A percentile compares a stretch with the other conserved stretches of the same genome.
phyloP scores from a whole-genome alignment of 2,113 vertebrate species.

The Pseudopodoces humilis region DNA sequence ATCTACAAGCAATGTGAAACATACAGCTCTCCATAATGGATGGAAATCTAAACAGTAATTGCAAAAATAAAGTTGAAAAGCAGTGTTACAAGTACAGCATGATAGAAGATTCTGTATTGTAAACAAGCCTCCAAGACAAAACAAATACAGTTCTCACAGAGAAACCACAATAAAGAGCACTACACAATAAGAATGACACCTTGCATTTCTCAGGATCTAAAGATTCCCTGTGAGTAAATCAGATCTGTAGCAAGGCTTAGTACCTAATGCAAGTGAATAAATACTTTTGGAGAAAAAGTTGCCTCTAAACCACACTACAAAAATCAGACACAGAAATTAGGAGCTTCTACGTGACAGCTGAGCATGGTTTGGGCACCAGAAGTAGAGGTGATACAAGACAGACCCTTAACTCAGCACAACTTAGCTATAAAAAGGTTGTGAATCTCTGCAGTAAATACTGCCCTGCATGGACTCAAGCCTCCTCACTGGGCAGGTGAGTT shows the following conservation, averaged over 20 bases:
- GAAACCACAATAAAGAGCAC: background rate
- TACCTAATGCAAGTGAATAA: background rate
- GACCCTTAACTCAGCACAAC: rapidly evolving
- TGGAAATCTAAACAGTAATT: background rate
- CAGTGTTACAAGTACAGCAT: background rate
- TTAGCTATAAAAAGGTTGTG: background rate
- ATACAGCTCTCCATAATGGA: background rate
- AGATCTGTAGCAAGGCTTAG: background rate
- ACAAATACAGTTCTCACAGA: background rate
- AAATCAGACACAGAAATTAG: background rate
- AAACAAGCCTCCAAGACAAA: background rate
- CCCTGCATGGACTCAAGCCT: background rate
- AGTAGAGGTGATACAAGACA: background rate
- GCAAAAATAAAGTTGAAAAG: background rate
- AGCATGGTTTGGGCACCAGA: background rate
- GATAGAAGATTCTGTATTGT: background rate
- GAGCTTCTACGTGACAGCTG: background rate
- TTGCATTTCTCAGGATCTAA: background rate
- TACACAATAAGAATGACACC: background rate
- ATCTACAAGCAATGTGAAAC: background rate
- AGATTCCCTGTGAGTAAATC: background rate
- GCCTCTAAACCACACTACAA: background rate
- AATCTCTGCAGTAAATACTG: background rate
- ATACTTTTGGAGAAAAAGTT: background rate
- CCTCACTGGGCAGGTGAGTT: background rate